Conservation (phyloP, 2,797 vertebrate species). For the Sebastiscus tertius region DNA sequence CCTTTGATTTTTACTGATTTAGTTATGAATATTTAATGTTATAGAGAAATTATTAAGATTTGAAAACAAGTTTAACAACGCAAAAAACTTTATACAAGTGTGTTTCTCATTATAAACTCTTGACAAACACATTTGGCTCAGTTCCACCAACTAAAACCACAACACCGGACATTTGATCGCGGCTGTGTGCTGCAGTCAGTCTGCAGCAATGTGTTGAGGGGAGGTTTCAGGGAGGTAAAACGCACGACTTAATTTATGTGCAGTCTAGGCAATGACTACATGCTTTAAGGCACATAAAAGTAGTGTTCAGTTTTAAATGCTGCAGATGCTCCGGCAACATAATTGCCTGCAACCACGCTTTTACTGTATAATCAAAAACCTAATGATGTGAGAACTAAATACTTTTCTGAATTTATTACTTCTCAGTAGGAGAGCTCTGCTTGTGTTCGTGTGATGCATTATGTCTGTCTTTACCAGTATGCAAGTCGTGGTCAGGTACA, state of each 20-base stretch:
- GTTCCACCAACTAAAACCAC: neutral
- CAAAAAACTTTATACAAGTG: no score
- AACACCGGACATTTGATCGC: neutral
- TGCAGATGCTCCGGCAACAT: slow-evolving; percentile 9
- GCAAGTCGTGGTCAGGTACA: neutral
- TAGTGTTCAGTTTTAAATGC: slow-evolving; percentile 5
- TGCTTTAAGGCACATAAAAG: slow-evolving; percentile 12
- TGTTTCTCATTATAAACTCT: no score
- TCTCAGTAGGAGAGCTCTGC: neutral
- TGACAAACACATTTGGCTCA: neutral
- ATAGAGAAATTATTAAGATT: neutral
- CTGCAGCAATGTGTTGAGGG: neutral
- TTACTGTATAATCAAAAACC: slow-evolving; percentile 39
- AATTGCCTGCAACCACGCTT: slow-evolving; percentile 16
- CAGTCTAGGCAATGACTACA: neutral
- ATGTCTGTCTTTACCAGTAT: neutral
- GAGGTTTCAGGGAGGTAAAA: neutral
- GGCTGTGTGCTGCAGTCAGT: neutral
- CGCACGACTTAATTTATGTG: neutral
- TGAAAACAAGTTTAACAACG: neutral
- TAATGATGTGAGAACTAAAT: slow-evolving; percentile 37
- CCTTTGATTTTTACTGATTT: no score
- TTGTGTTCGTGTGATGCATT: neutral
- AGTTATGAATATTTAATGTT: no score
- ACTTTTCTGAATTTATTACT: slow-evolving; percentile 18